These are phyloP conservation scores for Lordiphosa mommai DNA, from an alignment of 1,140 invertebrate genomes.

Conservation along the genomic window DNA sequence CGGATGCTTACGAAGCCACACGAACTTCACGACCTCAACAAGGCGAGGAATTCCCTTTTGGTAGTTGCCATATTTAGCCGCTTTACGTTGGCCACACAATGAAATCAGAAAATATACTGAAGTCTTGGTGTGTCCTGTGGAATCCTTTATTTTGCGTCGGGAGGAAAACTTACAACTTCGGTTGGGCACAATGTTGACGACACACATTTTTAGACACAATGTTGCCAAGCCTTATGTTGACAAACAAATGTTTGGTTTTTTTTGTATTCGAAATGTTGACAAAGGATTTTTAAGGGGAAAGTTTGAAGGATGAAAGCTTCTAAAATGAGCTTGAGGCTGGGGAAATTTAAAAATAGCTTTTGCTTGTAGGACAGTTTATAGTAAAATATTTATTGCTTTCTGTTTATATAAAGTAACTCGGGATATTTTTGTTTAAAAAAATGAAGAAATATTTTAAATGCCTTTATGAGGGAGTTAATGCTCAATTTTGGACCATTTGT, in stretches of 20 bases:
- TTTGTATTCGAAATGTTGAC: not conserved
- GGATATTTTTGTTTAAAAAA: no score
- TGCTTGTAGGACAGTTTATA: constrained; percentile 6
- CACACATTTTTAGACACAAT: constrained; percentile 13
- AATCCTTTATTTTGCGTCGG: constrained; percentile 63
- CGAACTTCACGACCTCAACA: constrained; percentile 12
- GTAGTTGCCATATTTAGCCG: constrained; percentile 28
- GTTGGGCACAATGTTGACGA: not conserved
- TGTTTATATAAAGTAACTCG: not conserved
- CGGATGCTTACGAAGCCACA: constrained; percentile 24
- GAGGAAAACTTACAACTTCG: constrained; percentile 35
- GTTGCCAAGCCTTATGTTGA: constrained; percentile 26
- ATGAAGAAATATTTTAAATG: no score
- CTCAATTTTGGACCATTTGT: no score
- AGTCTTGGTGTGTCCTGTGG: constrained; percentile 55
- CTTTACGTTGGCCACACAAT: constrained; percentile 65
- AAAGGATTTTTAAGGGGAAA: not conserved
- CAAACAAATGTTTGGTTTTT: not conserved
- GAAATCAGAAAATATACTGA: constrained; percentile 68
- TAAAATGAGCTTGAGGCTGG: not conserved
- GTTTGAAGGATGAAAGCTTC: not conserved
- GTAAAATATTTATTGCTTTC: not conserved
- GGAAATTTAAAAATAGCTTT: not conserved
- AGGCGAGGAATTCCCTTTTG: constrained; percentile 1
- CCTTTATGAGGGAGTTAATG: no score